A percentile compares a stretch with the other conserved stretches of the same genome.
Evolutionary conservation across 2,113 vertebrate genomes (phyloP).

Genomic region (Corvus hawaiiensis): DNA sequence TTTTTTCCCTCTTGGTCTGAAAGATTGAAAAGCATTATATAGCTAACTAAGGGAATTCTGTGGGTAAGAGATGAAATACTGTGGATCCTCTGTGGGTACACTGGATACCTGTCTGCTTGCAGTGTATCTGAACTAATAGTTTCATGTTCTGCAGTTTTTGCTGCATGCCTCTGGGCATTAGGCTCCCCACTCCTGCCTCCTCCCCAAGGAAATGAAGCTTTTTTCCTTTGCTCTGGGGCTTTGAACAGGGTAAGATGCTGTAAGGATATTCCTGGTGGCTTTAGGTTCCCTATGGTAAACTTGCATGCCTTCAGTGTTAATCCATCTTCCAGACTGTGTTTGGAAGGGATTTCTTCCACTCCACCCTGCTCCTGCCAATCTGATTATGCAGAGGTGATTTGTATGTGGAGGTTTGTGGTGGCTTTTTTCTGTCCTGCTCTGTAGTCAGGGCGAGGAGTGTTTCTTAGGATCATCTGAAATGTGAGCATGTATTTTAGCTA

Average conservation of each 20-base stretch:
- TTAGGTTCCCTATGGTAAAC: background rate
- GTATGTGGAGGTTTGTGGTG: background rate
- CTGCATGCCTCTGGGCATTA: rapidly evolving
- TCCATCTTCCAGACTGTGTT: background rate
- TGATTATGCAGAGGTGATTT: background rate
- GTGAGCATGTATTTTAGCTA: background rate
- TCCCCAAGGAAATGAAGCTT: background rate
- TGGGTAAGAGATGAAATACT: background rate
- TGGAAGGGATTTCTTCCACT: background rate
- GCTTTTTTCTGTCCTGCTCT: background rate
- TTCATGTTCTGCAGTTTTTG: background rate
- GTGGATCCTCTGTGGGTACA: background rate
- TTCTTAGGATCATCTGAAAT: background rate
- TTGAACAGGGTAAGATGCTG: background rate
- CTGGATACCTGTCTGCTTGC: background rate
- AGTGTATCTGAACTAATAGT: background rate
- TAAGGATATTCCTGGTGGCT: background rate
- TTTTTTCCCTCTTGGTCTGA: background rate
- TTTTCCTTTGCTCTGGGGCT: background rate
- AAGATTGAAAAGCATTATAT: background rate
- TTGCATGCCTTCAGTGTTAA: background rate
- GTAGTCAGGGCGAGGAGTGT: background rate
- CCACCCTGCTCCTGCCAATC: background rate
- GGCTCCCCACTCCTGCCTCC: background rate
- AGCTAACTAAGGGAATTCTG: background rate